A percentile compares a stretch with the other conserved stretches of the same genome.
Conservation (phyloP, 2,888 invertebrate genomes). For the Tuta absoluta region DNA sequence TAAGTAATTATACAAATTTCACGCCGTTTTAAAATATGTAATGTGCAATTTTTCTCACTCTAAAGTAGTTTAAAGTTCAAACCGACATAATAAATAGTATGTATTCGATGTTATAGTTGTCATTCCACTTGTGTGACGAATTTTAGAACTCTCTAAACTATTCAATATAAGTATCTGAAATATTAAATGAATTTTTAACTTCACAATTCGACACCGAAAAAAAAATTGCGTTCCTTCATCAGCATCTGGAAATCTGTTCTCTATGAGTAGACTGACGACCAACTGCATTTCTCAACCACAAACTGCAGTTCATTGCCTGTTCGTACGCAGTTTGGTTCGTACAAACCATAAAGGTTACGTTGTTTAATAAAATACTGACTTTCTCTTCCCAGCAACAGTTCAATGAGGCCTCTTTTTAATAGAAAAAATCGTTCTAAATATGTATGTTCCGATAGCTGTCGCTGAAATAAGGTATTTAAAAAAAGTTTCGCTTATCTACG, state of each 20-base stretch:
- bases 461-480: too few species aligned
- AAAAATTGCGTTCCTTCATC: background rate
- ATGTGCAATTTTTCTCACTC: constrained; percentile 4
- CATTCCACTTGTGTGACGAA: background rate
- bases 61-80: background rate
- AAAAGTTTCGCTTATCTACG: too few species aligned
- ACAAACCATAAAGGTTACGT: background rate
- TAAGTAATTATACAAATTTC: background rate
- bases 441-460: too few species aligned
- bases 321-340: background rate
- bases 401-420: too few species aligned
- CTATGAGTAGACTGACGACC: background rate
- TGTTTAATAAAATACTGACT: background rate
- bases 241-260: background rate
- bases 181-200: background rate
- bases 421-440: too few species aligned
- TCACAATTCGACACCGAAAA: background rate
- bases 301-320: background rate
- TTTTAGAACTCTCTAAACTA: background rate
- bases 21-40: background rate
- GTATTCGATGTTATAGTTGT: background rate
- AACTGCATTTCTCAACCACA: background rate
- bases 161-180: background rate
- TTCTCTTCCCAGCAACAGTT: too few species aligned
- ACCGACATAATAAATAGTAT: constrained; percentile 3